These are phyloP conservation scores for Malurus melanocephalus DNA, from an alignment of 2,113 vertebrate species.

Conservation along the genomic window DNA sequence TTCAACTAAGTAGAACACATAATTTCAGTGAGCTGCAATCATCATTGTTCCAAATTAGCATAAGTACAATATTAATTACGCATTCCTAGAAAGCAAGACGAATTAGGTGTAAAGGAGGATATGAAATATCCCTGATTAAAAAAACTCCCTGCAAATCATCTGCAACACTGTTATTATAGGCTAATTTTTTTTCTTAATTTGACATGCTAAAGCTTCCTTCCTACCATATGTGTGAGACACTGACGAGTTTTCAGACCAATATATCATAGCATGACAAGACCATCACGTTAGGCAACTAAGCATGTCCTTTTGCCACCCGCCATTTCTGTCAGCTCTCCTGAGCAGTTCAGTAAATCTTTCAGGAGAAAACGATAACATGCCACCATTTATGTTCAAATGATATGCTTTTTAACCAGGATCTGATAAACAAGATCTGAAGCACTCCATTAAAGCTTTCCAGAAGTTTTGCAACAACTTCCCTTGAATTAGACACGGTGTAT, in stretches of 20 bases:
- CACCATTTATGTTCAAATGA: constrained; percentile 7
- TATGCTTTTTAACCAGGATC: constrained; percentile 5
- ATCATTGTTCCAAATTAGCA: constrained; percentile 38
- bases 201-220: not conserved
- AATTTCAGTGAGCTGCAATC: constrained; percentile 38
- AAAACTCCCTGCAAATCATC: constrained; percentile 35
- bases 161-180: not conserved
- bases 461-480: not conserved
- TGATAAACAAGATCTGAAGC: constrained; percentile 25
- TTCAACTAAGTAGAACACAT: constrained; percentile 50
- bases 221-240: not conserved
- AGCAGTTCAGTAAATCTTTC: constrained; percentile 9
- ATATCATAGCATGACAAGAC: not conserved
- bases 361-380: not conserved
- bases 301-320: not conserved
- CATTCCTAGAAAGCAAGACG: constrained; percentile 38
- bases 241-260: not conserved
- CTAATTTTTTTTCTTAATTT: constrained; percentile 19
- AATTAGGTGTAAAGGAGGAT: constrained; percentile 33
- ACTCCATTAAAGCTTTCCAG: constrained; percentile 1
- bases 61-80: constrained; percentile 58
- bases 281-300: not conserved
- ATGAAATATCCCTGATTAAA: constrained; percentile 17
- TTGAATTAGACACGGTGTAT: not conserved
- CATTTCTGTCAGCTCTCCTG: constrained; percentile 2